Evolutionary conservation across 2,888 invertebrate genomes (phyloP).

Genomic region (Perdita meconis): DNA sequence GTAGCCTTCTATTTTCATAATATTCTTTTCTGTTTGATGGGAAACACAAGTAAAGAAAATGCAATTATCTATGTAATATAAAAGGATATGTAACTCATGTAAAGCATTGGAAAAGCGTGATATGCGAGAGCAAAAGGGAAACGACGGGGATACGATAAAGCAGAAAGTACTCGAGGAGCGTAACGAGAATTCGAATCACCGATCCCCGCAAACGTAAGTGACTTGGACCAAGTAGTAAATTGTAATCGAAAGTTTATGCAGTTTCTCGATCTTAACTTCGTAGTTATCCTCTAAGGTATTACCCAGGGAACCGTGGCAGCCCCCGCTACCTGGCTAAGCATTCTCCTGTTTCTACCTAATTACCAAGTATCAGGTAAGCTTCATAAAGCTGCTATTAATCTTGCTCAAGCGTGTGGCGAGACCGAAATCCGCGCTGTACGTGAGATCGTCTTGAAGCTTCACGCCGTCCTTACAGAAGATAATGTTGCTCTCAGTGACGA

Average conservation of each 20-base stretch:
- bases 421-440: constrained; percentile 24
- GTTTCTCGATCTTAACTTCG: constrained; percentile 57
- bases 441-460: constrained; percentile 16
- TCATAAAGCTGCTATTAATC: constrained; percentile 68
- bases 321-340: constrained; percentile 57
- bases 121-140: not conserved
- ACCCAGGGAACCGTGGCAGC: constrained; percentile 35
- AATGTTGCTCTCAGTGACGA: not conserved
- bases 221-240: constrained; percentile 55
- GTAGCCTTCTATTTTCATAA: too few relatives aligned
- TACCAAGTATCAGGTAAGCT: constrained; percentile 57
- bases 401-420: constrained; percentile 46
- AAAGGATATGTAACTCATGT: too few relatives aligned
- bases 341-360: constrained; percentile 68
- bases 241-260: constrained; percentile 62
- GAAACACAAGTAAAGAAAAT: too few relatives aligned
- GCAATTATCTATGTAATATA: too few relatives aligned
- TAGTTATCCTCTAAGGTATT: constrained; percentile 62
- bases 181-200: constrained; percentile 23
- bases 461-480: constrained; percentile 1
- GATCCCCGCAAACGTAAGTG: constrained; percentile 47
- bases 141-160: constrained; percentile 20
- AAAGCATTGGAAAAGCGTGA: not conserved
- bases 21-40: too few relatives aligned
- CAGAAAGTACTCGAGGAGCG: not conserved